Evolutionary conservation across 1,140 invertebrate species (phyloP).

Genomic region (Psilanteris sp.): DNA sequence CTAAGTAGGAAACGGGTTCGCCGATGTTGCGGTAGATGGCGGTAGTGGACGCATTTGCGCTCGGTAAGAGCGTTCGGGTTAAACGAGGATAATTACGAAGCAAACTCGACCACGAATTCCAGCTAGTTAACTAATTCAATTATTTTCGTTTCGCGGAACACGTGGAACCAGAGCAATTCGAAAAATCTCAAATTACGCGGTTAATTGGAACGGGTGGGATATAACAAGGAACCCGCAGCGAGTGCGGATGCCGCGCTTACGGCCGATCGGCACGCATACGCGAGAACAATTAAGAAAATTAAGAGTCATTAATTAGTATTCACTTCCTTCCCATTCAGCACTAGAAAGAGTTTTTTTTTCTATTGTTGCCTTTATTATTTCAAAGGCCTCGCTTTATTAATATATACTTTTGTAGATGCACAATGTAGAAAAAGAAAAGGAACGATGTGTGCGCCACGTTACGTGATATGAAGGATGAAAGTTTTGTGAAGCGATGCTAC

Average conservation of each 20-base stretch:
- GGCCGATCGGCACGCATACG: constrained; percentile 69
- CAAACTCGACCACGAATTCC: constrained; percentile 42
- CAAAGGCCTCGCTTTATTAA: constrained; percentile 62
- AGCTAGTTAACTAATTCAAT: constrained; percentile 62
- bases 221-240: constrained; percentile 60
- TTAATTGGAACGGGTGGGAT: constrained; percentile 57
- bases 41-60: constrained; percentile 33
- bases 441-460: constrained; percentile 22
- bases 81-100: constrained; percentile 52
- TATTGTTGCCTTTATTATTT: constrained; percentile 74
- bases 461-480: constrained; percentile 37
- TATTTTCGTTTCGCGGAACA: constrained; percentile 62
- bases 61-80: constrained; percentile 8
- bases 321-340: constrained; percentile 71
- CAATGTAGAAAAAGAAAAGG: constrained; percentile 18
- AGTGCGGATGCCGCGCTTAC: constrained; percentile 62
- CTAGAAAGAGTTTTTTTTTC: constrained; percentile 70
- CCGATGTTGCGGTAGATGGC: constrained; percentile 61
- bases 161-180: constrained; percentile 57
- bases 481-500: constrained; percentile 7
- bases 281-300: constrained; percentile 79
- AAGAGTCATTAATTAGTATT: constrained; percentile 80
- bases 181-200: constrained; percentile 63
- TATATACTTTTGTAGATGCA: constrained; percentile 44
- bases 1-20: constrained; percentile 57